Base-by-base conservation (phyloP, 2,888 invertebrate genomes). In the Toxonevra muliebris region DNA sequence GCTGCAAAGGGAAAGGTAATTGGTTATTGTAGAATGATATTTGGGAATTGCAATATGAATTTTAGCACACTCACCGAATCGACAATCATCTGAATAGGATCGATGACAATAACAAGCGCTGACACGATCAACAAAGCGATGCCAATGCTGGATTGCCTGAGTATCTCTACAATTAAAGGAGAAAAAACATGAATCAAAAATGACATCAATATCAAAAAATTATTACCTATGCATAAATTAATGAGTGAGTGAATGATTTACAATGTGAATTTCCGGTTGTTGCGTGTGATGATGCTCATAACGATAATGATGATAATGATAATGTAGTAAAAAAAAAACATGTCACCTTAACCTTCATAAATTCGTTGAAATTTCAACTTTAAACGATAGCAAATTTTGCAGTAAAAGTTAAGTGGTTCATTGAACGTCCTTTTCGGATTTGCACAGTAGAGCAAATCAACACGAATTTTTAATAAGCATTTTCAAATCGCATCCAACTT, bases 11-110 rank as follows among this genome's bases (percentile, higher is more conserved):
- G 65, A 63, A 69, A 52, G 53, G 20, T 15, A 53, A 19, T 10
- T 4, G 42, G 42, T 30, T 30, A 30, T 30, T 30, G 30, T 30
- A 63, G 15, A 60, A 50, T 45, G 40, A 50, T 30, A 4, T 30
- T 30, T 30, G 30, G 30, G 30, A 55, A 50, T 42, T 68, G 68
- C 15, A 4, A 15, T 19, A 5, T 9, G 19, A 13, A 11, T 12
- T 0, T 5, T 10, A 30, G 30, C 54, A 45, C 15, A 75, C 83
- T 76, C 75, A 85, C 84, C 78, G 80, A 73, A 62, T 85, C 78
- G 13, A 79, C 69, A 42, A 85, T 75, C 58, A 78, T 76, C 64
- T 80, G 76, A 17, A 80, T 65, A 30, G 85, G 84, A 77, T 85
- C 76, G 41, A 77, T 67, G 41, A 80, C 69, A 13, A 80, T 73